These are phyloP conservation scores for Macrophya annulata DNA, from an alignment of 2,888 invertebrate genomes.

Conservation along the genomic window DNA sequence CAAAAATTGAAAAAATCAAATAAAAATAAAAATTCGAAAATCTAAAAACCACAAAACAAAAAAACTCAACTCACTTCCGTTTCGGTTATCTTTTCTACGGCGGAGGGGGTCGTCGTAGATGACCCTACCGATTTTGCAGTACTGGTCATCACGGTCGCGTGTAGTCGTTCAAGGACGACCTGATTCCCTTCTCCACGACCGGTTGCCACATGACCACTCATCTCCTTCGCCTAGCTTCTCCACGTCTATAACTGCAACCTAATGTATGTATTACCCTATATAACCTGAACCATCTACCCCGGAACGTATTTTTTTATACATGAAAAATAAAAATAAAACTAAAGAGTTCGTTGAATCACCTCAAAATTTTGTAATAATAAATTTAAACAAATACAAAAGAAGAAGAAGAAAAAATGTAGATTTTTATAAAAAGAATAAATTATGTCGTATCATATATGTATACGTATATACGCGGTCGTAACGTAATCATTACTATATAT, in stretches of 20 bases:
- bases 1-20: background rate
- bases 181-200: slow-evolving; percentile 65
- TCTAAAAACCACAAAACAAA: background rate
- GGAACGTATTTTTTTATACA: background rate
- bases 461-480: too few relatives aligned
- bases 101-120: slow-evolving; percentile 41
- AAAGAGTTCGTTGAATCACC: too few relatives aligned
- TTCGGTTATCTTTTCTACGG: slow-evolving; percentile 60
- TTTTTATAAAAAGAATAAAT: background rate
- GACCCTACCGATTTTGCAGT: slow-evolving; percentile 59
- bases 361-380: background rate
- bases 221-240: slow-evolving; percentile 61
- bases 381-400: background rate
- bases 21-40: background rate
- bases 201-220: slow-evolving; percentile 68
- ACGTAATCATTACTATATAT: background rate
- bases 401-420: background rate
- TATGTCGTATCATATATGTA: background rate
- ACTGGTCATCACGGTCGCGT: slow-evolving; percentile 65
- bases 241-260: slow-evolving; percentile 9
- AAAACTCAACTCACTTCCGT: slow-evolving; percentile 59
- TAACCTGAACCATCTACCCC: background rate
- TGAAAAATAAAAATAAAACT: background rate
- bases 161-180: slow-evolving; percentile 65
- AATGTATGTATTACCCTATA: background rate